A percentile compares a stretch with the other conserved stretches of the same genome.
phyloP scores from a whole-genome alignment of 2,797 vertebrate genomes.

The Neosilurus mollespiculum region DNA sequence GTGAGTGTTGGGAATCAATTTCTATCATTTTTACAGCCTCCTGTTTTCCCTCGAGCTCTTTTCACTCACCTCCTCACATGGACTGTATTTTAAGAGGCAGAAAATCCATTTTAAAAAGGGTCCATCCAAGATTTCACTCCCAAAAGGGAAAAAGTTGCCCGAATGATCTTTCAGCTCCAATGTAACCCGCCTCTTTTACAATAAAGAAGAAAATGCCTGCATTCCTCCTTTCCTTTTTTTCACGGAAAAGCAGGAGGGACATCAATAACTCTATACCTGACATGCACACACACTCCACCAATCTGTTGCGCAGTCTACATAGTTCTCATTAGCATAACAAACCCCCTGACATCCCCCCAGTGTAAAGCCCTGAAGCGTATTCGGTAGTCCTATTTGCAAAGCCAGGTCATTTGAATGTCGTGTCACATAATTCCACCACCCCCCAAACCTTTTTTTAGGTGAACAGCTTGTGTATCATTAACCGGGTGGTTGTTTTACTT shows the following conservation, averaged over 20 bases:
- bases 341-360: conserved; percentile 30
- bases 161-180: background rate
- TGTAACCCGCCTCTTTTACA: background rate
- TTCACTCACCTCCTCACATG: conserved; percentile 54
- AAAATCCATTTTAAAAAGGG: conserved; percentile 76
- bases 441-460: background rate
- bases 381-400: background rate
- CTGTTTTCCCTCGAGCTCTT: conserved; percentile 55
- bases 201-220: conserved; percentile 42
- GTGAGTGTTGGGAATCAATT: conserved; percentile 45
- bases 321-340: conserved; percentile 69
- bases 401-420: conserved; percentile 18
- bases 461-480: background rate
- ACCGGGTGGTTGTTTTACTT: background rate
- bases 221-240: conserved; percentile 32
- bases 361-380: background rate
- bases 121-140: conserved; percentile 27
- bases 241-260: conserved; percentile 18
- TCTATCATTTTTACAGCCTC: conserved; percentile 31
- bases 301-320: conserved; percentile 47
- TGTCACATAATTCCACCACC: background rate
- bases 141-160: conserved; percentile 12
- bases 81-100: conserved; percentile 63
- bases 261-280: conserved; percentile 42
- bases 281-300: conserved; percentile 42